These are phyloP conservation scores for Camponotus floridanus DNA, from an alignment of 1,140 invertebrate genomes.

Conservation along the genomic window DNA sequence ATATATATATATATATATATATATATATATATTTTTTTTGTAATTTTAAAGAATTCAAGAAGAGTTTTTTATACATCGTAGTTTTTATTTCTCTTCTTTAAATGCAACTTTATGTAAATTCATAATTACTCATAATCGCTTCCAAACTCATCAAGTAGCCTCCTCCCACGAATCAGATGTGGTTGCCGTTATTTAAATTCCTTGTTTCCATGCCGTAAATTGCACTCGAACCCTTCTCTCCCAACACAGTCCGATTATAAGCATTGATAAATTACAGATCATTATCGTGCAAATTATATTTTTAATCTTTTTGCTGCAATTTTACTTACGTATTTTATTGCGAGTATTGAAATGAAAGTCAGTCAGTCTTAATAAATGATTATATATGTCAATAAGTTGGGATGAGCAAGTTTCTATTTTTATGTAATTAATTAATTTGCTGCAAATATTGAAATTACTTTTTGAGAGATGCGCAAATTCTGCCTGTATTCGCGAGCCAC, in stretches of 20 bases:
- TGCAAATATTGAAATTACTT: slow-evolving; percentile 21
- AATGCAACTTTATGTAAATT: neutral
- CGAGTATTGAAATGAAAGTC: neutral
- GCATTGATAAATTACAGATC: slow-evolving; percentile 18
- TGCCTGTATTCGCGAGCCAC: neutral
- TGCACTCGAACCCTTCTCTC: neutral
- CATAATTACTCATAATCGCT: slow-evolving; percentile 32
- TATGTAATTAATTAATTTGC: neutral
- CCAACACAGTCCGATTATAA: neutral
- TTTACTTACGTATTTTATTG: neutral
- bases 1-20: no score
- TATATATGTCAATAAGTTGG: neutral
- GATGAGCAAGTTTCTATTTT: neutral
- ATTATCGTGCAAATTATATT: slow-evolving; percentile 30
- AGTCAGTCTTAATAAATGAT: neutral
- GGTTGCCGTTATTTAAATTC: slow-evolving; percentile 15
- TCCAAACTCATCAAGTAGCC: neutral
- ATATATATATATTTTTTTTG: no score
- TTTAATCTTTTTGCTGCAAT: neutral
- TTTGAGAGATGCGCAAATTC: slow-evolving; percentile 13
- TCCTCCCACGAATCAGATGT: slow-evolving; percentile 8
- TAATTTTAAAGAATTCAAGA: slow-evolving; percentile 10
- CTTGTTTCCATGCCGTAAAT: slow-evolving; percentile 19
- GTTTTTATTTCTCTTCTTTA: neutral
- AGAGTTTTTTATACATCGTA: neutral